These are phyloP conservation scores for Larimichthys polyactis DNA, from an alignment of 2,113 vertebrate species.

Conservation along the genomic window DNA sequence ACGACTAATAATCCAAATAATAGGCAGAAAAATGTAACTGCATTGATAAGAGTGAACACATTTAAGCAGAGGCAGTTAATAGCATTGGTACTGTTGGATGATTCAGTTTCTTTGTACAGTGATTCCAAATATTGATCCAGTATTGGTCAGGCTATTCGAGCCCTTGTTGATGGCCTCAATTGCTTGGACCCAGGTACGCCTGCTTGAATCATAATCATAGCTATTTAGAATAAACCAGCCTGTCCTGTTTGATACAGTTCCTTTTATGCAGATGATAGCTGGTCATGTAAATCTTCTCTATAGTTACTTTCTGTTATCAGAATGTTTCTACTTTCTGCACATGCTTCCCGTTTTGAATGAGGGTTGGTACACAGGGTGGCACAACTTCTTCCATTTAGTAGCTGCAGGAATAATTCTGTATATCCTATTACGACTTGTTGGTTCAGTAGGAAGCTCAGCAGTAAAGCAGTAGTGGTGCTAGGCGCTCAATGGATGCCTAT, in stretches of 20 bases:
- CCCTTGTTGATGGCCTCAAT: too few relatives aligned
- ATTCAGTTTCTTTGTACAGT: too few relatives aligned
- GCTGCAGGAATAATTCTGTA: constrained; percentile 12
- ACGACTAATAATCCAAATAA: neutral
- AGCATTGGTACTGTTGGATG: too few relatives aligned
- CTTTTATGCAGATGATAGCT: neutral
- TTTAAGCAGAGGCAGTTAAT: too few relatives aligned
- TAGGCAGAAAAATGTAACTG: neutral
- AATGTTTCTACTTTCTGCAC: neutral
- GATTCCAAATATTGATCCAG: neutral
- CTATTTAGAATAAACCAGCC: neutral
- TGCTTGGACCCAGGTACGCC: neutral
- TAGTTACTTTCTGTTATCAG: neutral
- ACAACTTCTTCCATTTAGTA: constrained; percentile 13
- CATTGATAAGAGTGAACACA: neutral
- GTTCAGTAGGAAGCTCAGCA: constrained; percentile 6
- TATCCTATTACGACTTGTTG: constrained; percentile 31
- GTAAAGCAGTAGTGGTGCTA: neutral
- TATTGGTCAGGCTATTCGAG: too few relatives aligned
- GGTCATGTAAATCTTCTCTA: neutral
- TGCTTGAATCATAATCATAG: too few relatives aligned
- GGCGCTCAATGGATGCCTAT: neutral
- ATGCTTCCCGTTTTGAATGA: constrained; percentile 2
- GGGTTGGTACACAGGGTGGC: neutral
- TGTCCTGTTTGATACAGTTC: neutral